Conservation (phyloP, 2,797 vertebrate species). For the Chiroxiphia lanceolata region DNA sequence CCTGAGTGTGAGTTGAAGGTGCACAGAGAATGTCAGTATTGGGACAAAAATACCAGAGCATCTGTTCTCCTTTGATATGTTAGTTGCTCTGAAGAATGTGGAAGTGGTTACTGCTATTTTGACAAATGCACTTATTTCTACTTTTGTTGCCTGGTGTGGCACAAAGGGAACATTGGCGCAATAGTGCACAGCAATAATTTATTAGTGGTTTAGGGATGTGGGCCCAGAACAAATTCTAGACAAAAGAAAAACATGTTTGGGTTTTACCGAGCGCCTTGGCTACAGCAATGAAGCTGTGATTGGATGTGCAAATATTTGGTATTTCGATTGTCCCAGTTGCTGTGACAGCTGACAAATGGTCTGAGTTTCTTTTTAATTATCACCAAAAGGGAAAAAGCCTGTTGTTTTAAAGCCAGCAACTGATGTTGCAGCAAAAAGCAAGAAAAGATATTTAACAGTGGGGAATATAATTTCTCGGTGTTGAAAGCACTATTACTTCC, state of each 20-base stretch:
- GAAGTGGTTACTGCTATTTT: constrained; percentile 25
- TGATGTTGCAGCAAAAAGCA: constrained; percentile 44
- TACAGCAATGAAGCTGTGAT: constrained; percentile 55
- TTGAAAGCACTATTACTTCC: constrained; percentile 13
- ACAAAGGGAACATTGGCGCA: constrained; percentile 23
- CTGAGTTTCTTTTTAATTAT: constrained; percentile 68
- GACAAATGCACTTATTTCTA: constrained; percentile 38
- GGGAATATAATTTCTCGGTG: background rate
- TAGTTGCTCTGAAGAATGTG: background rate
- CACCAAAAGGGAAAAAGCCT: constrained; percentile 33
- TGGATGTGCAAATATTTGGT: constrained; percentile 62
- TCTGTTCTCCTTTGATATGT: background rate
- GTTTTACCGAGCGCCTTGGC: constrained; percentile 61
- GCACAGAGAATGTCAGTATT: background rate
- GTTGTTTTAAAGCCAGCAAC: constrained; percentile 46
- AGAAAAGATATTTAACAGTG: background rate
- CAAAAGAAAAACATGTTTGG: constrained; percentile 72
- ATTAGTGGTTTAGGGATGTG: constrained; percentile 63
- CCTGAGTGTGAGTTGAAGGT: background rate
- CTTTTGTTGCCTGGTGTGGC: constrained; percentile 15
- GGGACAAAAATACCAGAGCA: background rate
- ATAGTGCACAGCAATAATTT: constrained; percentile 32
- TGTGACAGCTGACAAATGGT: constrained; percentile 62
- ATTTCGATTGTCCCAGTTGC: constrained; percentile 52
- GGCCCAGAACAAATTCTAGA: constrained; percentile 72